Percentiles rank a stretch among this genome's conserved stretches.
These are phyloP conservation scores for Hirudinaria manillensis DNA, from an alignment of 2,888 invertebrate genomes.

Conservation along the genomic window DNA sequence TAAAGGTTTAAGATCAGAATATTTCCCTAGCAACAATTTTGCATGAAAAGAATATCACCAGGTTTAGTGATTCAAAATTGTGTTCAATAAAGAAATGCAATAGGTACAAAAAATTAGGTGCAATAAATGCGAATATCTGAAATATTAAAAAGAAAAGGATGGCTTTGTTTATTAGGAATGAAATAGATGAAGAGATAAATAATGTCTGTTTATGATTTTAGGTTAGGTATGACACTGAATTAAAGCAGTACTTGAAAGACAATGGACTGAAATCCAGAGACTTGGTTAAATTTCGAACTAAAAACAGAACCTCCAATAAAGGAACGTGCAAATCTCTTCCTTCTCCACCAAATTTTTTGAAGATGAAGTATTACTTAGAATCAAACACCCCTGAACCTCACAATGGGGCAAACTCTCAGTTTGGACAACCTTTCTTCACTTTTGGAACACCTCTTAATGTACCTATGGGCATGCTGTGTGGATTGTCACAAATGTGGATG, in stretches of 20 bases:
- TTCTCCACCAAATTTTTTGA: background rate
- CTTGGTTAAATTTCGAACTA: slow-evolving; percentile 38
- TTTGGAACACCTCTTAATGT: slow-evolving; percentile 27
- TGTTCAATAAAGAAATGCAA: no score
- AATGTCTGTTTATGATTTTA: slow-evolving; percentile 7
- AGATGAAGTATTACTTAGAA: background rate
- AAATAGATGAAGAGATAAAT: background rate
- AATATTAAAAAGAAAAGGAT: background rate
- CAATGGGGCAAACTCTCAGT: background rate
- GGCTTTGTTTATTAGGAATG: background rate
- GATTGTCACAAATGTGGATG: slow-evolving; percentile 35
- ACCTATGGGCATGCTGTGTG: slow-evolving; percentile 32
- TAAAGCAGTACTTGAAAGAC: slow-evolving; percentile 39
- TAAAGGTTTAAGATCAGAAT: no score
- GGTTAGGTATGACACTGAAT: slow-evolving; percentile 39
- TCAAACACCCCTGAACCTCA: background rate
- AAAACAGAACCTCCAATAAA: slow-evolving; percentile 29
- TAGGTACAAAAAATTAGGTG: no score
- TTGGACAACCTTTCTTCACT: slow-evolving; percentile 27
- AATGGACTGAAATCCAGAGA: slow-evolving; percentile 40
- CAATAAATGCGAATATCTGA: background rate
- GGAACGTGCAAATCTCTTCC: background rate
- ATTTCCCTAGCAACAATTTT: no score
- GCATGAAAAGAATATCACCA: no score
- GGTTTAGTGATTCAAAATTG: no score